Percentiles rank a stretch among this genome's conserved stretches.
These are phyloP conservation scores for Drosophila infuscata DNA, from an alignment of 2,888 invertebrate genomes.

Conservation along the genomic window DNA sequence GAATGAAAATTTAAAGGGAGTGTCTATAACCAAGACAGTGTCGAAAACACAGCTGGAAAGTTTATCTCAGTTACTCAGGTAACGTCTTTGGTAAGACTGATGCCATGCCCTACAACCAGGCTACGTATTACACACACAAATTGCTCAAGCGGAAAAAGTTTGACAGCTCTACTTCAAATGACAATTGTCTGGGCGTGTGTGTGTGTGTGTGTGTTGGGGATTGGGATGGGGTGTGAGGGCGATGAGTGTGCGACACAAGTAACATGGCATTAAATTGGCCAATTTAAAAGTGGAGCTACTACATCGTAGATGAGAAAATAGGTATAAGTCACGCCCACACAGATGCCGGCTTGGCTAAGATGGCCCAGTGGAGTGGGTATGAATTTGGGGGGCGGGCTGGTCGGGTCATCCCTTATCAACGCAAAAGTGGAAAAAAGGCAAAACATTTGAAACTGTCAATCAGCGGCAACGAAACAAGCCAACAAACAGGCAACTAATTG, in stretches of 20 bases:
- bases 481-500: slow-evolving; percentile 75
- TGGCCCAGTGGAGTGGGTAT: slow-evolving; percentile 1
- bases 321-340: slow-evolving; percentile 64
- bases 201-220: slow-evolving; percentile 4
- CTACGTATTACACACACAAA: slow-evolving; percentile 40
- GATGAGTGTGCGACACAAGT: slow-evolving; percentile 30
- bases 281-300: slow-evolving; percentile 53
- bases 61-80: slow-evolving; percentile 35
- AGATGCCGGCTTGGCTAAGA: slow-evolving; percentile 17
- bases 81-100: slow-evolving; percentile 18
- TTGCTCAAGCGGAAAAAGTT: slow-evolving; percentile 45
- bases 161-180: slow-evolving; percentile 69
- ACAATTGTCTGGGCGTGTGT: slow-evolving; percentile 67
- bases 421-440: slow-evolving; percentile 11
- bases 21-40: not conserved
- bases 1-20: slow-evolving; percentile 17
- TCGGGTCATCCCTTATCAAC: slow-evolving; percentile 63
- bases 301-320: slow-evolving; percentile 34
- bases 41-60: slow-evolving; percentile 6
- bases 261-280: slow-evolving; percentile 59
- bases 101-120: slow-evolving; percentile 9
- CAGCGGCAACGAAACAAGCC: slow-evolving; percentile 58
- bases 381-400: not conserved
- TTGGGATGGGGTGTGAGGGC: slow-evolving; percentile 30
- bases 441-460: slow-evolving; percentile 74